Conservation (phyloP, 2,797 vertebrate species). For the Triplophysa yarkandensis region DNA sequence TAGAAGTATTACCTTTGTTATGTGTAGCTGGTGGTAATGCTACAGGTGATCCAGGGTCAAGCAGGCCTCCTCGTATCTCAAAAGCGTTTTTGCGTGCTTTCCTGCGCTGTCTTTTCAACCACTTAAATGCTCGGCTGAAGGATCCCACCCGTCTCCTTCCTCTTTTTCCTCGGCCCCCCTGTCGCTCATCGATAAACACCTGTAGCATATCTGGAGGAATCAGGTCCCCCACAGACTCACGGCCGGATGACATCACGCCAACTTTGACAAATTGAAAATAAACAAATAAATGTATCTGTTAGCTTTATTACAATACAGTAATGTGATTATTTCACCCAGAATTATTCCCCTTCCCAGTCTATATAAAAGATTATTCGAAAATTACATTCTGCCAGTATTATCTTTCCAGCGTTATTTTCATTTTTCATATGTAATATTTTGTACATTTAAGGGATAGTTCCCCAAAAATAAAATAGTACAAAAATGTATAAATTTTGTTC, state of each 20-base stretch:
- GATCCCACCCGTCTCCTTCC: conserved; percentile 79
- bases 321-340: too few species aligned
- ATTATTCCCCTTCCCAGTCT: too few species aligned
- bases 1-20: conserved; percentile 55
- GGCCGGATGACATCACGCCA: conserved; percentile 73
- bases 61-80: conserved; percentile 56
- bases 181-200: conserved; percentile 74
- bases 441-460: too few species aligned
- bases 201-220: conserved; percentile 77
- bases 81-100: conserved; percentile 59
- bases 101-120: conserved; percentile 84
- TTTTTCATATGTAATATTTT: too few species aligned
- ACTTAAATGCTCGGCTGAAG: conserved; percentile 84
- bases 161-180: conserved; percentile 62
- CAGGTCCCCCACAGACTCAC: conserved; percentile 76
- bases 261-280: conserved; percentile 54
- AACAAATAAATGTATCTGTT: too few species aligned
- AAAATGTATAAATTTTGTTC: too few species aligned
- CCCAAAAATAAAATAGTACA: too few species aligned
- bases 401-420: too few species aligned
- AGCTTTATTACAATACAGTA: too few species aligned
- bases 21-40: conserved; percentile 47
- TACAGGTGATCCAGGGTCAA: conserved; percentile 64
- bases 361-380: too few species aligned
- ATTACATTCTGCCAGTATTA: too few species aligned